These are phyloP conservation scores for Sinella curviseta DNA, from an alignment of 1,140 invertebrate genomes.

Conservation along the genomic window DNA sequence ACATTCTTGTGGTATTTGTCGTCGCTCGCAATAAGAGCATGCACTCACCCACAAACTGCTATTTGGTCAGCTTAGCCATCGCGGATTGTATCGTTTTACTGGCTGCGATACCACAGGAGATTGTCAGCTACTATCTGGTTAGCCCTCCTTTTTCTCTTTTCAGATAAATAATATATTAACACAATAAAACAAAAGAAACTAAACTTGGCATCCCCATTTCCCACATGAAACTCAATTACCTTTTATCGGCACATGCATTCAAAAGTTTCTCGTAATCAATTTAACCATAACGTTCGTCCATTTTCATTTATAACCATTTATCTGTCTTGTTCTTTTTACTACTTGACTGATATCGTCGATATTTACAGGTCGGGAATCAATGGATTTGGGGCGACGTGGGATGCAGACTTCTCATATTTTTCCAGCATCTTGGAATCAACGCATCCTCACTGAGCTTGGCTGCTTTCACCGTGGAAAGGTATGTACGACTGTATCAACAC, in stretches of 20 bases:
- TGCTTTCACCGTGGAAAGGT: conserved; percentile 66
- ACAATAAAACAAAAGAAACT: not conserved
- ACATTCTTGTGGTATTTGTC: conserved; percentile 62
- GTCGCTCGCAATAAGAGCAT: conserved; percentile 57
- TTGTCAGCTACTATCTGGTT: conserved; percentile 62
- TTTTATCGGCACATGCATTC: no score
- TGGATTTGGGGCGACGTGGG: conserved; percentile 64
- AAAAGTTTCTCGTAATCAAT: no score
- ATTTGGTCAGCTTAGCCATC: conserved; percentile 63
- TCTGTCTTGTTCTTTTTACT: no score
- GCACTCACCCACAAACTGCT: conserved; percentile 67
- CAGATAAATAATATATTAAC: conserved; percentile 35
- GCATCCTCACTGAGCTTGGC: conserved; percentile 66
- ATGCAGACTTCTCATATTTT: conserved; percentile 65
- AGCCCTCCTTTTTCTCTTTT: conserved; percentile 40
- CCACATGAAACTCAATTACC: no score
- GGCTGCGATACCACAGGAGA: conserved; percentile 63
- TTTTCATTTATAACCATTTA: no score
- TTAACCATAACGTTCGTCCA: no score
- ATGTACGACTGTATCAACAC: not conserved
- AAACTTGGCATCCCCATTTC: no score
- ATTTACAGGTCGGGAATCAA: conserved; percentile 54
- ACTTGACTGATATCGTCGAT: no score
- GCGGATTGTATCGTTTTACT: conserved; percentile 65
- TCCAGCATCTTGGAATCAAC: conserved; percentile 70